Base-by-base conservation (phyloP, 1,140 invertebrate species). In the Aplysia californica region DNA sequence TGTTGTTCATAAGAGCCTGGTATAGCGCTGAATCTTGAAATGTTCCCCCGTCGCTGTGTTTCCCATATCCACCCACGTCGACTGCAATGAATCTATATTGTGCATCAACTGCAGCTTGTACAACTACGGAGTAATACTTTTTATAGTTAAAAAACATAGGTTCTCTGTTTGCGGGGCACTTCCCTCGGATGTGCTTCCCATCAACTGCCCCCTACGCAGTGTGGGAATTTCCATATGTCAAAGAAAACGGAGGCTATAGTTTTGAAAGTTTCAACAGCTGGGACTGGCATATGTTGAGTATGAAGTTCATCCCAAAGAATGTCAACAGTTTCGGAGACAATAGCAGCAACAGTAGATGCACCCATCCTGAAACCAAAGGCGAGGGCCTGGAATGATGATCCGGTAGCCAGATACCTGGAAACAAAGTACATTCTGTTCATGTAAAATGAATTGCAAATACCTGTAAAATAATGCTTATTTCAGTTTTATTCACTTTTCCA, bases 161-260 rank as follows among this genome's bases (percentile, higher is more conserved):
- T n/a, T 86, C 86, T 71, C 67, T 76, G 69, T 85, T 82, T 61
- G 68, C 31, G 56, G 88, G 88, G 50, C 79, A 76, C 77, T 84
- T 76, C 23, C 91, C 87, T n/a, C 61, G 33, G 21, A 90, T 55
- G 77, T 90, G 90, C 78, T 91, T 90, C 0, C 90, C 89, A 85
- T 91, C 90, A 3, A 91, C 76, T 6, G 86, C 85, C n/a, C n/a
- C 87, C 89, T 18, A 83, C 29, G 78, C 87, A 90, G 76, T 88
- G 85, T 6, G 88, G 87, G 78, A 88, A 87, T 69, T 91, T 85
- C 87, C 89, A 90, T 26, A 70, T 78, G 18, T 82, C 64, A 31
- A 82, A 44, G 78, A 90, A 91, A 36, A 82, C 76, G 84, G 78
- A 21, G 33, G 78, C 72, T 41, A 76, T 59, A 20, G 23, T 2